These are phyloP conservation scores for Anser brachyrhynchus DNA, from an alignment of 2,113 vertebrate species.

Conservation along the genomic window DNA sequence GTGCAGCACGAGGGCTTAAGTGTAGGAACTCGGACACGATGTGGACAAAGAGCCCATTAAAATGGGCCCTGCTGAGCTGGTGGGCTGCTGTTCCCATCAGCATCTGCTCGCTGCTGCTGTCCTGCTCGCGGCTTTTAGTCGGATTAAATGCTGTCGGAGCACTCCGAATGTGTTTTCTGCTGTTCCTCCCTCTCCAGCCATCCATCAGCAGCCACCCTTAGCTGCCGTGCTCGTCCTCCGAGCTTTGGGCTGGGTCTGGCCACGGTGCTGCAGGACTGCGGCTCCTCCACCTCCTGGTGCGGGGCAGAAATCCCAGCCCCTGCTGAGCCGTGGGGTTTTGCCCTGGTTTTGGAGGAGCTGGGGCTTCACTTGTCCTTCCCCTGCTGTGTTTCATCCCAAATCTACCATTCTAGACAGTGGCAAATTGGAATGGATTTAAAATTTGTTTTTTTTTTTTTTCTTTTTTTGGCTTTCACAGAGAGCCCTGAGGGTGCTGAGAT, in stretches of 20 bases:
- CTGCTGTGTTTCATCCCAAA: neutral
- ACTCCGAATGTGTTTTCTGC: neutral
- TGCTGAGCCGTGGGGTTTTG: neutral
- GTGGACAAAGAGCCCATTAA: neutral
- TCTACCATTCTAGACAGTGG: neutral
- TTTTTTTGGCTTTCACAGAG: neutral
- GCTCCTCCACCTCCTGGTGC: neutral
- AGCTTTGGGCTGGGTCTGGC: neutral
- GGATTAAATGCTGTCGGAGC: slow-evolving; percentile 8
- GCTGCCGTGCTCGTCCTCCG: neutral
- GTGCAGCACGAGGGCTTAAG: neutral
- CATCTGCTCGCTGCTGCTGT: neutral
- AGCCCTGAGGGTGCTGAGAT: neutral
- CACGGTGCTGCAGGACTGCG: neutral
- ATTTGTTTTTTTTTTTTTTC: too few species aligned
- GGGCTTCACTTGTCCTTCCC: neutral
- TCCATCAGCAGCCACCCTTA: neutral
- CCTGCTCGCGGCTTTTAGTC: neutral
- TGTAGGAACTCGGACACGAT: neutral
- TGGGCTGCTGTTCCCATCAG: neutral
- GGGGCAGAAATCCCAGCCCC: neutral
- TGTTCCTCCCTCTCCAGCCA: neutral
- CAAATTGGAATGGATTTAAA: neutral
- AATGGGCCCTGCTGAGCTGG: neutral
- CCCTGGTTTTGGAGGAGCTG: neutral